These are phyloP conservation scores for Bombus pyrosoma DNA, from an alignment of 1,140 invertebrate species.

Conservation along the genomic window DNA sequence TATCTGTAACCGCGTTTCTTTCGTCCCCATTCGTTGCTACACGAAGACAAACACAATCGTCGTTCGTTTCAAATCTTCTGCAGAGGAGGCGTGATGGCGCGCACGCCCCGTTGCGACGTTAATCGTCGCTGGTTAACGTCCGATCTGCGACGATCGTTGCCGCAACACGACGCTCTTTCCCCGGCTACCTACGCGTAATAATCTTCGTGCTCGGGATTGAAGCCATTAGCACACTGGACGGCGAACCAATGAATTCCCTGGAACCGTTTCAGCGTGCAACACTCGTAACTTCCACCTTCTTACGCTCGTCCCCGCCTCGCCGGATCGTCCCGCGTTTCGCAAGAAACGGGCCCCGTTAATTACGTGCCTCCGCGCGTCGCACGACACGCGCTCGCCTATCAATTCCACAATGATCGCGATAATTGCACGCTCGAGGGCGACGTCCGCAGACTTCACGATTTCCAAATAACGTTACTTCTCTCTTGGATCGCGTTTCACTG, in stretches of 20 bases:
- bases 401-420: conserved; percentile 23
- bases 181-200: conserved; percentile 51
- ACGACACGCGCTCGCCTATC: conserved; percentile 25
- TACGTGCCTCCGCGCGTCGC: conserved; percentile 21
- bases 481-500: not conserved
- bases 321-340: conserved; percentile 36
- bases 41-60: not conserved
- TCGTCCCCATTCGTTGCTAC: not conserved
- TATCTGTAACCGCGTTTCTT: not conserved
- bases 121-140: conserved; percentile 54
- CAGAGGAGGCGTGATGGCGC: conserved; percentile 15
- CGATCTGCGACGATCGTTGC: conserved; percentile 42
- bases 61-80: not conserved
- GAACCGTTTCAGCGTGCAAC: conserved; percentile 30
- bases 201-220: conserved; percentile 49
- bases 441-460: not conserved
- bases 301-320: not conserved
- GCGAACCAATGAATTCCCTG: conserved; percentile 37
- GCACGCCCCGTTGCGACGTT: conserved; percentile 54
- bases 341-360: conserved; percentile 51
- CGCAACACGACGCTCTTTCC: not conserved
- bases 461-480: not conserved
- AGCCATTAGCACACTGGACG: conserved; percentile 30
- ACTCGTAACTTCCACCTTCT: conserved; percentile 18
- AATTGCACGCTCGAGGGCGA: conserved; percentile 10